Base-by-base conservation (phyloP, 2,113 vertebrate genomes). In the Saccopteryx leptura region DNA sequence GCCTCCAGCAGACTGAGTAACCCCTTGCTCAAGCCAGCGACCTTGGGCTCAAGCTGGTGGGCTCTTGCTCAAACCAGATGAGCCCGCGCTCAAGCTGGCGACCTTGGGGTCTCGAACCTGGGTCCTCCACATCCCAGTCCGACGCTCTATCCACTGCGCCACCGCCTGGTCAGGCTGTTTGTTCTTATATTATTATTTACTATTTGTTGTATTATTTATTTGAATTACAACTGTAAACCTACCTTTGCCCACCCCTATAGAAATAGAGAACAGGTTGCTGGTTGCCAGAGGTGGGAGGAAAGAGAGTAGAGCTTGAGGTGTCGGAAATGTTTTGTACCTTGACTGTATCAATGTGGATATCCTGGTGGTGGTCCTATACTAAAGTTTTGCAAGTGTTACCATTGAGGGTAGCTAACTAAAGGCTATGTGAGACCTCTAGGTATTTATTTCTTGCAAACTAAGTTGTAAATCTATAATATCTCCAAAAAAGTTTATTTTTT, bases 371-470 rank as follows among this genome's bases (percentile, higher is more conserved):
- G 74, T 72, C 46, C 31, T 17, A 11, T 60, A 65, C 31, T 86
- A 24, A 31, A 66, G 50, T 66, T 92, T 84, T 71, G 21, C 31
- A 79, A 87, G 74, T n/a, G 28, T 60, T 72, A 90, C n/a, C n/a
- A 74, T 26, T 63, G 26, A 2, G 61, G 17, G 33, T 82, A 86
- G 56, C 21, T 58, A 7, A 65, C n/a, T 84, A 84, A 79, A 93
- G 50, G 21, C 39, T 46, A 78, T 13, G 6, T 17, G 61, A 19
- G 31, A 83, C 48, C 26, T 78, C 14, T 56, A 61, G 28, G 23
- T 50, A 74, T 46, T 75, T 90, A 90, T 68, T 83, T 95, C n/a
- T 72, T 90, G 82, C 4, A 82, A 82, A 80, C 58, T 75, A 17
- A 48, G 78, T 5, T 48, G 7, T 78, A 72, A 88, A 78, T 76